Percentiles rank a stretch among this genome's conserved stretches.
These are phyloP conservation scores for Alosa alosa DNA, from an alignment of 2,113 vertebrate genomes.

Conservation along the genomic window DNA sequence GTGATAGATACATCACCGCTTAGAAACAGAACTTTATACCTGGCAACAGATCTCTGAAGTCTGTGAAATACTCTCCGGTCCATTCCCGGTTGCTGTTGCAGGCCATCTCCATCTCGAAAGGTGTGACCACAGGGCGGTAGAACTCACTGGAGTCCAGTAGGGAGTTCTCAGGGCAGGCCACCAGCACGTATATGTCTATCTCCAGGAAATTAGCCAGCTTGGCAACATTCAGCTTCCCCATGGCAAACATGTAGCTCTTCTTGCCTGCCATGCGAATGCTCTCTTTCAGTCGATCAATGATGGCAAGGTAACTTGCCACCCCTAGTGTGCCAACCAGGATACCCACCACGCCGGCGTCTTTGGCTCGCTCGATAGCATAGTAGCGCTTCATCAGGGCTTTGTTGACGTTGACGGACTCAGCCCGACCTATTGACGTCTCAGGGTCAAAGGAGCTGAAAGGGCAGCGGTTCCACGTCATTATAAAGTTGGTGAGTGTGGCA, in stretches of 20 bases:
- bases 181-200: conserved; percentile 89
- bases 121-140: conserved; percentile 84
- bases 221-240: conserved; percentile 88
- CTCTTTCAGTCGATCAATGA: conserved; percentile 82
- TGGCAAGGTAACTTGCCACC: conserved; percentile 74
- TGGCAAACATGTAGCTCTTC: conserved; percentile 86
- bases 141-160: conserved; percentile 82
- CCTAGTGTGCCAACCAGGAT: conserved; percentile 90
- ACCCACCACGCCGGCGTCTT: conserved; percentile 86
- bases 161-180: conserved; percentile 89
- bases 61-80: conserved; percentile 82
- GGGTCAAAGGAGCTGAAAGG: conserved; percentile 86
- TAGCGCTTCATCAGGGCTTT: conserved; percentile 83
- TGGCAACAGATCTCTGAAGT: conserved; percentile 86
- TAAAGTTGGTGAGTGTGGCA: conserved; percentile 81
- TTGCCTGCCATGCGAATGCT: conserved; percentile 80
- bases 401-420: conserved; percentile 74
- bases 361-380: conserved; percentile 88
- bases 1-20: not conserved
- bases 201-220: conserved; percentile 95
- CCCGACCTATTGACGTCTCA: conserved; percentile 61
- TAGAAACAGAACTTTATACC: conserved; percentile 64
- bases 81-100: conserved; percentile 90
- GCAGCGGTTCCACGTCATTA: conserved; percentile 88
- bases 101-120: conserved; percentile 92